These are phyloP conservation scores for Cairina moschata DNA, from an alignment of 2,113 vertebrate species.

Conservation along the genomic window DNA sequence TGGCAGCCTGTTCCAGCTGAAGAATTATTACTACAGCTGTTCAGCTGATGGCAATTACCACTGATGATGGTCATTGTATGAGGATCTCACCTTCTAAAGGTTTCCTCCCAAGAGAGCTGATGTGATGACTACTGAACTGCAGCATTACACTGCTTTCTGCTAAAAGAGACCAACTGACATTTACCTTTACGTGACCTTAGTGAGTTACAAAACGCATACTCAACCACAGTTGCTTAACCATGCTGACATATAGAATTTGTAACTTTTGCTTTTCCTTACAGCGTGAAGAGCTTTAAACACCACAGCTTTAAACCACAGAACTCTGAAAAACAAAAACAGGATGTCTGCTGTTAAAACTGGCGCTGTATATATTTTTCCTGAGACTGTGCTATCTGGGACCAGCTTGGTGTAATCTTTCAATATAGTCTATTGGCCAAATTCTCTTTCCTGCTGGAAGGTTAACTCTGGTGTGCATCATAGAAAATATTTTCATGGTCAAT, in stretches of 20 bases:
- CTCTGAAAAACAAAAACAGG: conserved; percentile 52
- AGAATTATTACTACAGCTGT: conserved; percentile 21
- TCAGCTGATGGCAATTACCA: neutral
- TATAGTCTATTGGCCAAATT: neutral
- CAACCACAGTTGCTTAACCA: neutral
- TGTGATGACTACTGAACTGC: neutral
- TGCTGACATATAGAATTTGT: neutral
- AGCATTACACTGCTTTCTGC: neutral
- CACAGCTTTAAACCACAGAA: conserved; percentile 14
- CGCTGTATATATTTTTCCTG: neutral
- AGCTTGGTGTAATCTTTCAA: neutral
- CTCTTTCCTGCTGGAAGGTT: neutral
- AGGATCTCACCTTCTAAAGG: conserved; percentile 11
- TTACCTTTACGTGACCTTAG: neutral
- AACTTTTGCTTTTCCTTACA: conserved; percentile 28
- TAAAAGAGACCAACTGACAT: neutral
- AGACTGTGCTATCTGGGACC: neutral
- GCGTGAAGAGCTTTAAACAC: neutral
- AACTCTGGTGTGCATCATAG: neutral
- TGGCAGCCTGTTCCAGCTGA: neutral
- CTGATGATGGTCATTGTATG: neutral
- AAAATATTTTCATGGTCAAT: neutral
- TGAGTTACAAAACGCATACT: neutral
- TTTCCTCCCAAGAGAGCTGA: neutral
- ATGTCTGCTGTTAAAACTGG: conserved; percentile 1